Evolutionary conservation across 2,797 vertebrate genomes (phyloP).

Genomic region (Echeneis naucrates): DNA sequence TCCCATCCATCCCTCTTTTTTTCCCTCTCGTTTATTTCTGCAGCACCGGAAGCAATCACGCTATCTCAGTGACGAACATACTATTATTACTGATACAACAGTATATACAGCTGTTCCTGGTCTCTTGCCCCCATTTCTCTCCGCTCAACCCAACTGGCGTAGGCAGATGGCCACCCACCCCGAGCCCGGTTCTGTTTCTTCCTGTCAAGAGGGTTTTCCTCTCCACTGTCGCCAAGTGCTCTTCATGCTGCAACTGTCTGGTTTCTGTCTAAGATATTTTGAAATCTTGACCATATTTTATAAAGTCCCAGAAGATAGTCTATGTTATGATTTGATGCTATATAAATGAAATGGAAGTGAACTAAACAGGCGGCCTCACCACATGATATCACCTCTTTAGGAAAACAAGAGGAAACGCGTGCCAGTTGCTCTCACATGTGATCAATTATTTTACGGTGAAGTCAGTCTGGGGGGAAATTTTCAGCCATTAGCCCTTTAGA

Average conservation of each 20-base stretch:
- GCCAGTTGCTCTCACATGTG: slow-evolving; percentile 83
- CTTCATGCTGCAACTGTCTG: not conserved
- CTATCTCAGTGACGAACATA: slow-evolving; percentile 75
- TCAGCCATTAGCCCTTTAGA: slow-evolving; percentile 85
- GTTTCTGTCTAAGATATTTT: not conserved
- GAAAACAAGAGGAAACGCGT: slow-evolving; percentile 83
- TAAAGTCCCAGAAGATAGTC: not conserved
- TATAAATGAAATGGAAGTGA: not conserved
- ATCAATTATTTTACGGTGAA: slow-evolving; percentile 86
- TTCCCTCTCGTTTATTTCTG: slow-evolving; percentile 33
- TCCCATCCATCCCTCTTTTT: slow-evolving; percentile 57
- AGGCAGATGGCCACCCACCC: not conserved
- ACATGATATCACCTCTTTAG: slow-evolving; percentile 82
- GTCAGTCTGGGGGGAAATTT: slow-evolving; percentile 67
- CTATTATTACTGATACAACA: not conserved
- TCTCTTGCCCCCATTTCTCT: not conserved
- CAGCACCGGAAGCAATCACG: slow-evolving; percentile 82
- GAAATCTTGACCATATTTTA: not conserved
- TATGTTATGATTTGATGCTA: not conserved
- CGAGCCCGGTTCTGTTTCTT: not conserved
- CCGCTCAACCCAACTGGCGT: not conserved
- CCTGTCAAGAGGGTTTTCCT: not conserved
- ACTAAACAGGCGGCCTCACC: slow-evolving; percentile 68
- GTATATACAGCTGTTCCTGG: slow-evolving; percentile 1
- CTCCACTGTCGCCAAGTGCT: not conserved